Evolutionary conservation across 1,140 invertebrate species (phyloP).

Genomic region (Bombus sibiricus): DNA sequence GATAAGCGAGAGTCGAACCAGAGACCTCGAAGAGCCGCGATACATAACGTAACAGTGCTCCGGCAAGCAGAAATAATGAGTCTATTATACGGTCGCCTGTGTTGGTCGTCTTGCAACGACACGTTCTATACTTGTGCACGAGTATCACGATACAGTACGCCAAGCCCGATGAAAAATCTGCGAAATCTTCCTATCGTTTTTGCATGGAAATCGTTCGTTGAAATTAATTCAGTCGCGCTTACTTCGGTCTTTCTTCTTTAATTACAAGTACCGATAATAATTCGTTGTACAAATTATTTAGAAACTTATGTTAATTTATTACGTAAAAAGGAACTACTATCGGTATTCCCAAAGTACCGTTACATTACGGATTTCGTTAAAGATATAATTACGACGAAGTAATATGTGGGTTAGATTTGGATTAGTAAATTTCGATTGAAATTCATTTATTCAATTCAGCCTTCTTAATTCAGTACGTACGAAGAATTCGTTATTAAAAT

Average conservation of each 20-base stretch:
- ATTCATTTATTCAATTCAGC: too few species aligned
- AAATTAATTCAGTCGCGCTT: neutral
- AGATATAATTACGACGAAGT: too few species aligned
- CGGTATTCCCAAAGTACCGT: neutral
- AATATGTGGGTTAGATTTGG: too few species aligned
- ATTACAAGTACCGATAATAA: neutral
- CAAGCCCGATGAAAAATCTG: conserved; percentile 2
- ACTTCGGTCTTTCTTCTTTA: neutral
- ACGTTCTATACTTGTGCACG: conserved; percentile 30
- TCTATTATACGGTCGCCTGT: conserved; percentile 77
- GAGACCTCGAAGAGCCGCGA: conserved; percentile 75
- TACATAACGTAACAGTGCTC: conserved; percentile 78
- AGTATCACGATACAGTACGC: conserved; percentile 39
- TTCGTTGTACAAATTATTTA: neutral
- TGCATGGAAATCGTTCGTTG: neutral
- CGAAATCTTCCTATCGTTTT: neutral
- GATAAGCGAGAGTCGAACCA: conserved; percentile 79
- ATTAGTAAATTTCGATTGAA: too few species aligned
- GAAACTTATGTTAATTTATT: neutral
- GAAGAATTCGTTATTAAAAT: too few species aligned
- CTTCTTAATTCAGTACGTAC: too few species aligned
- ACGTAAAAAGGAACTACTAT: neutral
- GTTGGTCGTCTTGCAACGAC: conserved; percentile 67
- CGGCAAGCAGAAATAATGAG: conserved; percentile 79
- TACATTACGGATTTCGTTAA: too few species aligned